Percentiles rank a stretch among this genome's conserved stretches.
These are phyloP conservation scores for Argyresthia albistria DNA, from an alignment of 2,888 invertebrate genomes.

Conservation along the genomic window DNA sequence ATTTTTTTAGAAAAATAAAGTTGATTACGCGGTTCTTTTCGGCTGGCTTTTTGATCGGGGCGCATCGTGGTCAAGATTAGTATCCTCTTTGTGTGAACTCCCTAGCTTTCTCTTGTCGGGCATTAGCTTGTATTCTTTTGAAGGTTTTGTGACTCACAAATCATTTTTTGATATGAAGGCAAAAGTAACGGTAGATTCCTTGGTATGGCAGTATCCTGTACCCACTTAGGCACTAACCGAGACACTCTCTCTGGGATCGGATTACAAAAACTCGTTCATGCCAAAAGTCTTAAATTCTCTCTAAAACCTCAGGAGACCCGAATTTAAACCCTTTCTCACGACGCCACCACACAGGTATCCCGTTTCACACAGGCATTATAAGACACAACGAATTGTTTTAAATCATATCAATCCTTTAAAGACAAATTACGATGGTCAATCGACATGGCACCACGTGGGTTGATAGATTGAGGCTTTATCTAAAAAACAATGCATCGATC, in stretches of 20 bases:
- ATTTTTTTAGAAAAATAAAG: constrained; percentile 51
- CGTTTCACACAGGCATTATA: background rate
- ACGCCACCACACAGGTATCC: background rate
- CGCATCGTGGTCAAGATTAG: background rate
- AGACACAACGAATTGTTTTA: background rate
- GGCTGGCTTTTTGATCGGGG: background rate
- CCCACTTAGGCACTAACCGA: background rate
- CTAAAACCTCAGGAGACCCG: background rate
- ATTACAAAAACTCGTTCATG: background rate
- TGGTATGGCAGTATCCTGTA: background rate
- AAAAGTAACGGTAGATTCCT: background rate
- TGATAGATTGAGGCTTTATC: constrained; percentile 51
- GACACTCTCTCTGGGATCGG: background rate
- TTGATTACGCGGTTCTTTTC: constrained; percentile 26
- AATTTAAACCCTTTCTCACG: no score
- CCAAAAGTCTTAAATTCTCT: background rate
- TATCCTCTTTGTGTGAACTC: background rate
- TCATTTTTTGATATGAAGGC: no score
- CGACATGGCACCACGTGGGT: constrained; percentile 58
- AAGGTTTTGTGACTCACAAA: no score
- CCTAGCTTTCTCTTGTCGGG: background rate
- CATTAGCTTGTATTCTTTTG: background rate
- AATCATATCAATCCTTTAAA: constrained; percentile 14
- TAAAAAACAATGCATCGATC: constrained; percentile 46
- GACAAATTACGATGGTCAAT: constrained; percentile 55